Conservation (phyloP, 2,113 vertebrate genomes). For the Hystrix brachyura region DNA sequence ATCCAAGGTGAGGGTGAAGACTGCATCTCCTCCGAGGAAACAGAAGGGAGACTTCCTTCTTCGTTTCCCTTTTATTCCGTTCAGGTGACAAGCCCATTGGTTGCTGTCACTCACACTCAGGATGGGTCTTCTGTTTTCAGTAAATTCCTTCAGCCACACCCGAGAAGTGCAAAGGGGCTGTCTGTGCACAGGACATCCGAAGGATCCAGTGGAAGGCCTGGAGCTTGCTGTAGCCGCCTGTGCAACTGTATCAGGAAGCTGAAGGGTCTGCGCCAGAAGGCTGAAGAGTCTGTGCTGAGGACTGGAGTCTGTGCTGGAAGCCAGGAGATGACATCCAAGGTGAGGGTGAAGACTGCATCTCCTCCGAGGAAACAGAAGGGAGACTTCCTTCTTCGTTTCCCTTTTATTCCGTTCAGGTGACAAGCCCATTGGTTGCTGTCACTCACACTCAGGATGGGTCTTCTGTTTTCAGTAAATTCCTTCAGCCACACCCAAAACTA, state of each 20-base stretch:
- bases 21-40: background rate
- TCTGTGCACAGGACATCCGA: background rate
- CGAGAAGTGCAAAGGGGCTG: background rate
- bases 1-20: background rate
- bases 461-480: background rate
- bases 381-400: background rate
- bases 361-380: background rate
- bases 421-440: background rate
- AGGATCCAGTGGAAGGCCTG: background rate
- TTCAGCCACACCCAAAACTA: background rate
- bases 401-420: background rate
- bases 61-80: background rate
- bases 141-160: background rate
- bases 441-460: background rate
- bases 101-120: background rate
- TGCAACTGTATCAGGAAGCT: background rate
- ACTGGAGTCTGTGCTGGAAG: background rate
- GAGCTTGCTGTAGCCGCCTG: background rate
- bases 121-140: background rate
- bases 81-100: background rate
- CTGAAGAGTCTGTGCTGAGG: background rate
- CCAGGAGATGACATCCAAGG: background rate
- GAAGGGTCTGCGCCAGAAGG: background rate
- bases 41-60: background rate
- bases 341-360: background rate